These are phyloP conservation scores for Leptothorax acervorum DNA, from an alignment of 2,888 invertebrate species.

Conservation along the genomic window DNA sequence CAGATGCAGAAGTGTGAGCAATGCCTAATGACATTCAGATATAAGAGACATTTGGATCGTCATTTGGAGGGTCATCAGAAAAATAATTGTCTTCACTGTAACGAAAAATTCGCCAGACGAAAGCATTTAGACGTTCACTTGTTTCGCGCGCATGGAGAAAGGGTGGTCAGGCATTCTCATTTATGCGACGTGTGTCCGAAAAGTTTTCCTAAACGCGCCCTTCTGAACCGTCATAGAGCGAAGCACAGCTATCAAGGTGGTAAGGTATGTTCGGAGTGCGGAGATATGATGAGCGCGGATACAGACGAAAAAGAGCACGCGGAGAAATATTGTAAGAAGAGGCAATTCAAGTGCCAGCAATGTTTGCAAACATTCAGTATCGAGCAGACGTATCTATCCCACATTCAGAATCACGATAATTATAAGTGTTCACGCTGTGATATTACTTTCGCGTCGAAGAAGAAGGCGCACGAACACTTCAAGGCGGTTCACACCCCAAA, in stretches of 20 bases:
- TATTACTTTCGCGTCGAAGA: slow-evolving; percentile 80
- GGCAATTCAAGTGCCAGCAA: slow-evolving; percentile 79
- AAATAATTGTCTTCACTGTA: slow-evolving; percentile 83
- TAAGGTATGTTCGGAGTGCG: slow-evolving; percentile 82
- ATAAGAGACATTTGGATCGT: slow-evolving; percentile 80
- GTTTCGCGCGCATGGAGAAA: slow-evolving; percentile 79
- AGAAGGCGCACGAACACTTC: slow-evolving; percentile 76
- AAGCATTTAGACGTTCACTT: slow-evolving; percentile 82
- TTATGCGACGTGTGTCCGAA: slow-evolving; percentile 75
- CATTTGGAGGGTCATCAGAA: slow-evolving; percentile 83
- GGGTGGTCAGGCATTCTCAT: slow-evolving; percentile 73
- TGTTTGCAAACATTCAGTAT: slow-evolving; percentile 82
- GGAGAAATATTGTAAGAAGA: slow-evolving; percentile 77
- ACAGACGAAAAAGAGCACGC: slow-evolving; percentile 78
- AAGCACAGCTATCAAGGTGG: slow-evolving; percentile 80
- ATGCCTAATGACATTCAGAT: slow-evolving; percentile 80
- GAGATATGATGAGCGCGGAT: slow-evolving; percentile 75
- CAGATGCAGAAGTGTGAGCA: slow-evolving; percentile 74
- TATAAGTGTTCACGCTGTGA: slow-evolving; percentile 83
- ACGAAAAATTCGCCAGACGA: slow-evolving; percentile 80
- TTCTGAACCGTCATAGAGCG: slow-evolving; percentile 80
- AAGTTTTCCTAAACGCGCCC: slow-evolving; percentile 75
- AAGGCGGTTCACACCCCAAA: slow-evolving; percentile 70
- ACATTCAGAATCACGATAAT: slow-evolving; percentile 82
- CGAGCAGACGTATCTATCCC: slow-evolving; percentile 81